phyloP scores from a whole-genome alignment of 2,797 vertebrate species.

The Todus mexicanus region DNA sequence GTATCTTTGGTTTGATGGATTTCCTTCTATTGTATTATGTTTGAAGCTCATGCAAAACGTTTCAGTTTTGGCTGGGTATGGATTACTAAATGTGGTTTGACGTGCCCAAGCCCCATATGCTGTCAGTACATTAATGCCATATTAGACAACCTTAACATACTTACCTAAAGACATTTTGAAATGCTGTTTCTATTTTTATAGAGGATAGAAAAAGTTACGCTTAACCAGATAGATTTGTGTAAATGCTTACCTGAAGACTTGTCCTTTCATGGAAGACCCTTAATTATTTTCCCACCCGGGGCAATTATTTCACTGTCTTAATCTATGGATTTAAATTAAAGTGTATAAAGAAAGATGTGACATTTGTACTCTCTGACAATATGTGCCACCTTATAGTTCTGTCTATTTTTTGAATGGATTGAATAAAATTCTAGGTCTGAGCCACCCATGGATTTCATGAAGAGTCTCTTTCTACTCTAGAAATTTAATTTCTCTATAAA shows the following conservation, averaged over 20 bases:
- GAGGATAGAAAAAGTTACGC: slow-evolving; percentile 53
- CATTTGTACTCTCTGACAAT: slow-evolving; percentile 54
- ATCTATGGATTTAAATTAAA: slow-evolving; percentile 56
- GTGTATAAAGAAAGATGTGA: slow-evolving; percentile 38
- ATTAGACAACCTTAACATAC: slow-evolving; percentile 46
- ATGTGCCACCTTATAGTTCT: slow-evolving; percentile 60
- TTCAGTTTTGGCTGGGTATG: background rate
- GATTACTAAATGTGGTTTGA: background rate
- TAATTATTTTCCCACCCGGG: slow-evolving; percentile 29
- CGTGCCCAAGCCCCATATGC: background rate
- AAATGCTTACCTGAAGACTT: slow-evolving; percentile 34
- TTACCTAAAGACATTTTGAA: slow-evolving; percentile 19
- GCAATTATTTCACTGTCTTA: slow-evolving; percentile 32
- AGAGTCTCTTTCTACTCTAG: background rate
- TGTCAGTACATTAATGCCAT: background rate
- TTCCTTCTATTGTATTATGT: background rate
- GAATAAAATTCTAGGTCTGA: slow-evolving; percentile 71
- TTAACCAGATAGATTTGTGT: slow-evolving; percentile 40
- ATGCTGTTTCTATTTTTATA: slow-evolving; percentile 74
- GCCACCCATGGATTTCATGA: background rate
- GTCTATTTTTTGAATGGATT: slow-evolving; percentile 68
- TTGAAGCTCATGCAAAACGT: background rate
- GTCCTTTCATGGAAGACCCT: slow-evolving; percentile 18
- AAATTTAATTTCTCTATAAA: too few species aligned
- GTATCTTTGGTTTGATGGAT: background rate